phyloP scores from a whole-genome alignment of 2,797 vertebrate genomes.

The Leucoraja ocellata region DNA sequence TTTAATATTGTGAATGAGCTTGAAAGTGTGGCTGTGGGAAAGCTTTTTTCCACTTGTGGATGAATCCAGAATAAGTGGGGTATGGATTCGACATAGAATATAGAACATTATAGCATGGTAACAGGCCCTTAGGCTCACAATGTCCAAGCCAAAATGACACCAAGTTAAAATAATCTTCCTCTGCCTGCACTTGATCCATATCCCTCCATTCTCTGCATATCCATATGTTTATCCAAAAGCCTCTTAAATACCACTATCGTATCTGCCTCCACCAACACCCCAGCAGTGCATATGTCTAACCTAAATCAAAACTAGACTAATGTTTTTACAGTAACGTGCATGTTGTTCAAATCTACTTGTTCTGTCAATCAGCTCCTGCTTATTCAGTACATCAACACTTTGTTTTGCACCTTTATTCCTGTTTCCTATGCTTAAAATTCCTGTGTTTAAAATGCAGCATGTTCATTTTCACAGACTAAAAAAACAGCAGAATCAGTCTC shows the following conservation, averaged over 20 bases:
- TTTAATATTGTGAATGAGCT: background rate
- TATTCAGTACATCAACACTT: background rate
- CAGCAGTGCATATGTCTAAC: no score
- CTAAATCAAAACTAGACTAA: background rate
- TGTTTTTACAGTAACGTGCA: background rate
- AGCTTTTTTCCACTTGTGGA: background rate
- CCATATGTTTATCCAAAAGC: no score
- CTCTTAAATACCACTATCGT: no score
- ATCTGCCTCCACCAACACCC: no score
- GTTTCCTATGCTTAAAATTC: background rate
- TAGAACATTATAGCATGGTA: no score
- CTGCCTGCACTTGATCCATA: no score
- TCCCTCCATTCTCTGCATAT: no score
- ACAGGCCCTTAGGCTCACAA: no score
- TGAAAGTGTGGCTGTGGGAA: background rate
- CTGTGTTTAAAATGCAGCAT: background rate
- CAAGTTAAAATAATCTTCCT: no score
- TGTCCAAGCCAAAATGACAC: no score
- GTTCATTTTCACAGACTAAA: background rate
- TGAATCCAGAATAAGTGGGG: background rate
- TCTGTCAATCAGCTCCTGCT: background rate
- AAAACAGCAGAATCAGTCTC: background rate
- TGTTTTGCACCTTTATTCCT: background rate
- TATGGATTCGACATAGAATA: background rate
- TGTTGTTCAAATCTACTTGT: background rate